Evolutionary conservation across 1,140 invertebrate species (phyloP), one percentile per base, ranked within the genome.

Genomic region (Gerris buenoi): DNA sequence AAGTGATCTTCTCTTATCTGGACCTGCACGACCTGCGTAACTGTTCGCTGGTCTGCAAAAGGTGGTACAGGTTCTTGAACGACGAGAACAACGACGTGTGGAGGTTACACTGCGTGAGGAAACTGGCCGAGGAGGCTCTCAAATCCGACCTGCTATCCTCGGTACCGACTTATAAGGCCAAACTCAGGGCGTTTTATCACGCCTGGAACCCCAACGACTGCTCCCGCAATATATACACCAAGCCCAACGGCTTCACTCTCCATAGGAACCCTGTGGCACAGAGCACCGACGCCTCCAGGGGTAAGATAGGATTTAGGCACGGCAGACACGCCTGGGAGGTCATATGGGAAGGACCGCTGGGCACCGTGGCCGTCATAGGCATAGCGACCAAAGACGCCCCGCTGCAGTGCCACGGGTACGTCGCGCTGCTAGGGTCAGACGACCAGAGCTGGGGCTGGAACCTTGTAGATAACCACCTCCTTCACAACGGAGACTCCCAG

Each of bases 391-490:
- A 93, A 81, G 91, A 96, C 76, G 91, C 95, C 23, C 84, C 90
- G 27, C 78, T 97, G 62, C 85, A 90, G 74, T 93, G 90, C 78
- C 91, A 91, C 73, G 95, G 96, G 68, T 98, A 98, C 81, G 88
- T 97, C 28, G 89, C 94, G 2, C 79, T 99, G 65, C 79, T 99
- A 62, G 96, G 96, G 25, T 91, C 90, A 59, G 93, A 98, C 80
- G 91, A 96, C 75, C 88, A 98, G 77, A 97, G 93, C 73, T 98
- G 95, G 95, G 95, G 95, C 2, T 98, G 96, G 95, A 98, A 98
- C 84, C 83, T 98, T 68, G 95, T 98, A 22, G 95, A 98, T 79
- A 98, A 98, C 83, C 87, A 92, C 81, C 84, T 99, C 62, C 79
- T 98, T 71, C 95, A 99, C 76, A 97, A 97, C 84, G 95, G 95